phyloP scores from a whole-genome alignment of 2,113 vertebrate genomes.

The Peromyscus polionotus region DNA sequence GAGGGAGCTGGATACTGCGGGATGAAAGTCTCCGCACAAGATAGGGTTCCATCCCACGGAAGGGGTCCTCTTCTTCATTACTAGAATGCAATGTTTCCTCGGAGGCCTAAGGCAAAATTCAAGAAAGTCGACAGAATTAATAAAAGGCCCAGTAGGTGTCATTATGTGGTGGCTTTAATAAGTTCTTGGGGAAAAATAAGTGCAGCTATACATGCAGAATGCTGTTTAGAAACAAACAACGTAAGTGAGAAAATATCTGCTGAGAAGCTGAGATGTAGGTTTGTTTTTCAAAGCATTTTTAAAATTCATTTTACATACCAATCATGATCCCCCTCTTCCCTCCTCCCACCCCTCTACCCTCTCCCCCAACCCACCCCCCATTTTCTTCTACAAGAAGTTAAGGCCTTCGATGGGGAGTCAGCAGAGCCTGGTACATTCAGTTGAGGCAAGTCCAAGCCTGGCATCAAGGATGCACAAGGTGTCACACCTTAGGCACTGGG shows the following conservation, averaged over 20 bases:
- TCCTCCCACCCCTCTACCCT: too few species aligned
- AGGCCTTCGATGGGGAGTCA: too few species aligned
- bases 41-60: conserved; percentile 92
- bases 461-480: too few species aligned
- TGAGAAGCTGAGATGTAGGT: not conserved
- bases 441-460: too few species aligned
- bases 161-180: not conserved
- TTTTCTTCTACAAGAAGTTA: too few species aligned
- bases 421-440: too few species aligned
- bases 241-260: not conserved
- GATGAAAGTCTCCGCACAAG: conserved; percentile 94
- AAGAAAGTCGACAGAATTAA: not conserved
- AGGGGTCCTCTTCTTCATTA: conserved; percentile 87
- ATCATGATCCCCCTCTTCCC: too few species aligned
- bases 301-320: too few species aligned
- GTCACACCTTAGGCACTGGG: too few species aligned
- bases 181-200: not conserved
- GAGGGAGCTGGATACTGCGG: conserved; percentile 94
- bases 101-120: conserved; percentile 87
- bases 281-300: not conserved
- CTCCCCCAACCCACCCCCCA: too few species aligned
- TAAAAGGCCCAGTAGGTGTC: not conserved
- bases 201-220: not conserved
- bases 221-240: not conserved
- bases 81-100: conserved; percentile 90